phyloP scores from a whole-genome alignment of 1,140 invertebrate genomes.

The Uloborus diversus region DNA sequence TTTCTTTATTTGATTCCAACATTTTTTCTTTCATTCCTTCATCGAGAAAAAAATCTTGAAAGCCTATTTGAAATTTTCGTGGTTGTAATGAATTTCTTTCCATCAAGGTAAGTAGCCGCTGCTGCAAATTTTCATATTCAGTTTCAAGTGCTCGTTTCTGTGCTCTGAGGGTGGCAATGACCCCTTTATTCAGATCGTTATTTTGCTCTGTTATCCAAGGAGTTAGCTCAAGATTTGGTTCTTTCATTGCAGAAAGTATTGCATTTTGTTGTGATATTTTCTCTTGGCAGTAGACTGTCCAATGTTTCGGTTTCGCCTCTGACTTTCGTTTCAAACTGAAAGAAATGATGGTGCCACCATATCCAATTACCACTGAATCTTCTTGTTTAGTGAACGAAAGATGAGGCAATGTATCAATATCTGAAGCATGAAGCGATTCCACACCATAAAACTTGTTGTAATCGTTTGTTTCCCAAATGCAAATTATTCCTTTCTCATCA shows the following conservation, averaged over 20 bases:
- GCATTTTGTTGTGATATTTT: neutral
- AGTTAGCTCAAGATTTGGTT: neutral
- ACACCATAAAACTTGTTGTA: neutral
- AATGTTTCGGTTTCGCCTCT: neutral
- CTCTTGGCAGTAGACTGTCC: neutral
- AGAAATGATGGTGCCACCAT: neutral
- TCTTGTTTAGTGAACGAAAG: neutral
- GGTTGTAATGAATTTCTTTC: neutral
- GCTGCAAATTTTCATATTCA: neutral
- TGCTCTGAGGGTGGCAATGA: neutral
- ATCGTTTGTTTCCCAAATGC: neutral
- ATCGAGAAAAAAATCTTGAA: slow-evolving; percentile 21
- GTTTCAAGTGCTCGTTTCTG: neutral
- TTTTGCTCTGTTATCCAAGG: neutral
- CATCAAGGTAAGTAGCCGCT: neutral
- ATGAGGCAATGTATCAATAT: neutral
- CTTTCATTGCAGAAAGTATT: neutral
- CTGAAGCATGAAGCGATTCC: no score
- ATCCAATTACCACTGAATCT: neutral
- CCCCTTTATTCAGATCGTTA: neutral
- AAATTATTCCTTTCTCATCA: neutral
- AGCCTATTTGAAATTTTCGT: neutral
- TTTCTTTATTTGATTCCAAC: neutral
- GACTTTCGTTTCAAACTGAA: no score
- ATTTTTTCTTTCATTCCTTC: neutral